Evolutionary conservation across 2,113 vertebrate species (phyloP).

Genomic region (Malaclemys terrapin): DNA sequence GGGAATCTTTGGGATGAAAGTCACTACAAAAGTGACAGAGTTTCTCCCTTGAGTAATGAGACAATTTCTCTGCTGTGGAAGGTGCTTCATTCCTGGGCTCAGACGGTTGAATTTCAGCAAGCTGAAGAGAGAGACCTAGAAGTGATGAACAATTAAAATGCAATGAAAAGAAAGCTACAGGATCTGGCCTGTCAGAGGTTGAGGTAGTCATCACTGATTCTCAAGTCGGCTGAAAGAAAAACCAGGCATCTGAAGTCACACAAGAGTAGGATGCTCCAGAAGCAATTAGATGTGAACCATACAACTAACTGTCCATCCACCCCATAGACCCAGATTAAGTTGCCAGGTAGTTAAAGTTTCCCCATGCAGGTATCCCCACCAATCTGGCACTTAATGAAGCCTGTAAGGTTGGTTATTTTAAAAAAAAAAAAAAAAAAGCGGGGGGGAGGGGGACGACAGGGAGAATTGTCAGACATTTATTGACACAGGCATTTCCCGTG

Average conservation of each 20-base stretch:
- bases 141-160: background rate
- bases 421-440: too few relatives aligned
- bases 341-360: background rate
- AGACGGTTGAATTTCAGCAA: background rate
- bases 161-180: background rate
- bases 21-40: background rate
- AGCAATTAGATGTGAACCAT: background rate
- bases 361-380: background rate
- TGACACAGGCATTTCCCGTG: background rate
- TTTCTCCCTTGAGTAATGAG: too few relatives aligned
- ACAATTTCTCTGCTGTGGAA: background rate
- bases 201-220: background rate
- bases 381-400: background rate
- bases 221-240: background rate
- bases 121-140: background rate
- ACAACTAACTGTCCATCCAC: background rate
- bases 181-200: background rate
- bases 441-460: too few relatives aligned
- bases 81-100: background rate
- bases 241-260: background rate
- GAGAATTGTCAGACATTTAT: background rate
- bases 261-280: background rate
- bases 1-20: background rate
- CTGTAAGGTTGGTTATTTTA: background rate
- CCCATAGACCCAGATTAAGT: background rate